Evolutionary conservation across 1,140 invertebrate genomes (phyloP).

Genomic region (Drosophila quadrilineata): DNA sequence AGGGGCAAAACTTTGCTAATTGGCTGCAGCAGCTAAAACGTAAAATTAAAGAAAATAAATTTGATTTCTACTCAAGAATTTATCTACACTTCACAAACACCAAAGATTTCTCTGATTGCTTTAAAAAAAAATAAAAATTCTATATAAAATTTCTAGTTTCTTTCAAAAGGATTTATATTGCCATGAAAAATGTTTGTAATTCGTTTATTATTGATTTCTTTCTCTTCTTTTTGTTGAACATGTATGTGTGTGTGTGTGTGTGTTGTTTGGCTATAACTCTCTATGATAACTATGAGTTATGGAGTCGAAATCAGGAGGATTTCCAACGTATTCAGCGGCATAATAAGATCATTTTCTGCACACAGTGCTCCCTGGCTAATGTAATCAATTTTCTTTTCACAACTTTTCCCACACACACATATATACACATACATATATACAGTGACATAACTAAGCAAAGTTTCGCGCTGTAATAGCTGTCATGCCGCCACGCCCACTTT

Average conservation of each 20-base stretch:
- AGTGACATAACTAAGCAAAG: constrained; percentile 52
- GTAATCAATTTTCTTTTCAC: constrained; percentile 67
- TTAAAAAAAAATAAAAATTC: too few species aligned
- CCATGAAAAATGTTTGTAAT: constrained; percentile 8
- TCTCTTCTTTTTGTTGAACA: constrained; percentile 10
- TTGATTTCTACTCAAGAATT: too few species aligned
- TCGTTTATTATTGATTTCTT: constrained; percentile 25
- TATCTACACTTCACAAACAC: too few species aligned
- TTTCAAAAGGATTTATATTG: too few species aligned
- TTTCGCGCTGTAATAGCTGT: constrained; percentile 14
- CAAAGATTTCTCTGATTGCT: too few species aligned
- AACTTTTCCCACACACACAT: constrained; percentile 57
- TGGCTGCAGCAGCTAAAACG: constrained; percentile 35
- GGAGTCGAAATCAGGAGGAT: not conserved
- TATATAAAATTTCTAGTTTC: too few species aligned
- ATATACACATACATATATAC: too few species aligned
- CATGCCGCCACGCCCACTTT: not conserved
- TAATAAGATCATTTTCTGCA: constrained; percentile 14
- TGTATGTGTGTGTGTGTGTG: too few species aligned
- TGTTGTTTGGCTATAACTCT: too few species aligned
- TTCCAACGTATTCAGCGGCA: constrained; percentile 3
- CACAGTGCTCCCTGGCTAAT: constrained; percentile 25
- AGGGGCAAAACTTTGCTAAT: constrained; percentile 64
- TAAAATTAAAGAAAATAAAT: constrained; percentile 1
- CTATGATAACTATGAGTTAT: constrained; percentile 31